These are phyloP conservation scores for Erebia aethiops DNA, from an alignment of 2,888 invertebrate species.

Conservation along the genomic window DNA sequence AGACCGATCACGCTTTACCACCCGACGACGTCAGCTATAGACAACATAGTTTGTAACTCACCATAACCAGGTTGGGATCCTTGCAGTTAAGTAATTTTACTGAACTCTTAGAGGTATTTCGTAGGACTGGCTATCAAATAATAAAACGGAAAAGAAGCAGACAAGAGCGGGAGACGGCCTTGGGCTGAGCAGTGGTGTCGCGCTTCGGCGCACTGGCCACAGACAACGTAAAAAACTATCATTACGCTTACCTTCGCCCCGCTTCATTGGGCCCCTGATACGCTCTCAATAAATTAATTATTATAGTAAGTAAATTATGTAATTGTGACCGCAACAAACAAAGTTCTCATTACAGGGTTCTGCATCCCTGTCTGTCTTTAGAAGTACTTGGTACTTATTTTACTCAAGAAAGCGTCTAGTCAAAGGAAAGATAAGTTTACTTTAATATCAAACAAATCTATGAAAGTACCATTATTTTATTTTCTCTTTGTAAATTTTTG, in stretches of 20 bases:
- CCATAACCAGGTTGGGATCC: too few relatives aligned
- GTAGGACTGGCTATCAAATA: constrained; percentile 60
- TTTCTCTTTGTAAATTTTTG: too few relatives aligned
- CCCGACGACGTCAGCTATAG: too few relatives aligned
- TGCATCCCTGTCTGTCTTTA: too few relatives aligned
- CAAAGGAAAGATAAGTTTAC: too few relatives aligned
- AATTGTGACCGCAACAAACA: not conserved
- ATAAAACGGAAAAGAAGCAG: constrained; percentile 61
- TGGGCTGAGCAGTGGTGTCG: constrained; percentile 60
- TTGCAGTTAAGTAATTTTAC: not conserved
- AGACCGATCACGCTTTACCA: constrained; percentile 60
- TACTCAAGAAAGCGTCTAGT: too few relatives aligned
- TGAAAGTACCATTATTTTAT: too few relatives aligned
- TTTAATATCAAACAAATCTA: too few relatives aligned
- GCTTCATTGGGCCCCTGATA: constrained; percentile 53
- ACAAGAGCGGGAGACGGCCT: constrained; percentile 60
- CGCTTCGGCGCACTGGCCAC: constrained; percentile 60
- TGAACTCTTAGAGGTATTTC: constrained; percentile 58
- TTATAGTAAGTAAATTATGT: constrained; percentile 20
- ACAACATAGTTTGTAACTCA: too few relatives aligned
- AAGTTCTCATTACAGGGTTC: not conserved
- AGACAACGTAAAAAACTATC: constrained; percentile 59
- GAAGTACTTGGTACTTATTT: too few relatives aligned
- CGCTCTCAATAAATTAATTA: constrained; percentile 37
- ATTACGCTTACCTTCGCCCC: constrained; percentile 58